Percentiles rank a stretch among this genome's conserved stretches.
phyloP scores from a whole-genome alignment of 2,113 vertebrate genomes.

The Nettapus auritus region DNA sequence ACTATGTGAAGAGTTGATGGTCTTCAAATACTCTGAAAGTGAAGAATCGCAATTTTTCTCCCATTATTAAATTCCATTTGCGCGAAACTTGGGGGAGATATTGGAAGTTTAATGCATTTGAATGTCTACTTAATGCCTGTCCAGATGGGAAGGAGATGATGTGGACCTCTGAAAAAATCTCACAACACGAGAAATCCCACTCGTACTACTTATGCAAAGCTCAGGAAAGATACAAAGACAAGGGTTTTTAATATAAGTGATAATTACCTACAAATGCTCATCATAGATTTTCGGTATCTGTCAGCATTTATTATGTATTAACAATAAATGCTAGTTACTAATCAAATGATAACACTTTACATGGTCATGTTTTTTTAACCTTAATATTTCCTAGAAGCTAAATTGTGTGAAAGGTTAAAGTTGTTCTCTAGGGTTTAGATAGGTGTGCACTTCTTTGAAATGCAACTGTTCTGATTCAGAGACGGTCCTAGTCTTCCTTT shows the following conservation, averaged over 20 bases:
- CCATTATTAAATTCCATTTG: neutral
- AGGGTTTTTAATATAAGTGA: neutral
- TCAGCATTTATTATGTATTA: neutral
- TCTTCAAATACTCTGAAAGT: too few species aligned
- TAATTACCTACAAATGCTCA: neutral
- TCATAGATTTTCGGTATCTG: neutral
- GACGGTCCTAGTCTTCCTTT: neutral
- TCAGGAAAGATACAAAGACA: neutral
- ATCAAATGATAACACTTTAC: neutral
- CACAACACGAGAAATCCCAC: neutral
- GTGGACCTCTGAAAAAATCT: neutral
- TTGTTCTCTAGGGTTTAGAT: neutral
- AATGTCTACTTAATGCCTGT: neutral
- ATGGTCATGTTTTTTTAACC: neutral
- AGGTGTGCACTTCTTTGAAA: neutral
- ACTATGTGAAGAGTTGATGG: too few species aligned
- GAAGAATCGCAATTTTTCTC: neutral
- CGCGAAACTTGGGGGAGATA: neutral
- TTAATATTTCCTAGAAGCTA: too few species aligned
- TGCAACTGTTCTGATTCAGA: neutral
- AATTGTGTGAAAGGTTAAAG: too few species aligned
- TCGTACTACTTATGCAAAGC: neutral
- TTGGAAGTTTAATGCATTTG: neutral
- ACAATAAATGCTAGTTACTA: neutral
- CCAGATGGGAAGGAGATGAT: neutral